Evolutionary conservation across 2,797 vertebrate species (phyloP).

Genomic region (Syngnathus acus): DNA sequence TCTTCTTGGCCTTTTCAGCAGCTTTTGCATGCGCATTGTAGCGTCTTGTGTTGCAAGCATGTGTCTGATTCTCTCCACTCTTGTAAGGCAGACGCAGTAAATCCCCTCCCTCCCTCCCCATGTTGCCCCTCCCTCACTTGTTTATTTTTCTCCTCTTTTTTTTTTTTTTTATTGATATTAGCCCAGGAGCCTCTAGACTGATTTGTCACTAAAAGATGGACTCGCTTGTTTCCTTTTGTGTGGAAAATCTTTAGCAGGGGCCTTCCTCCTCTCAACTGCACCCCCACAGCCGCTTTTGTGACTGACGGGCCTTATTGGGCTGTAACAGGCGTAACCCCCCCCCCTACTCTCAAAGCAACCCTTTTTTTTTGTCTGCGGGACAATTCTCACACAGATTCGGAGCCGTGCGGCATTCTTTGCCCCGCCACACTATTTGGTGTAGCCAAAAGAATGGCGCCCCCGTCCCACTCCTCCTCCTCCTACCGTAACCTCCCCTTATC

Average conservation of each 20-base stretch:
- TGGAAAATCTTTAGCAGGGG: constrained; percentile 88
- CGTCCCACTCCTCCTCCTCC: constrained; percentile 81
- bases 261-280: constrained; percentile 76
- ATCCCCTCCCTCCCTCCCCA: constrained; percentile 60
- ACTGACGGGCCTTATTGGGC: constrained; percentile 99
- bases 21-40: constrained; percentile 6
- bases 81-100: constrained; percentile 64
- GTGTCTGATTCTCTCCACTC: constrained; percentile 41
- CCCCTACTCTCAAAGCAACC: neutral
- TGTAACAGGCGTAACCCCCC: constrained; percentile 99
- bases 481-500: constrained; percentile 52
- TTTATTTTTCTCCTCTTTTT: constrained; percentile 82
- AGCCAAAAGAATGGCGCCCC: constrained; percentile 92
- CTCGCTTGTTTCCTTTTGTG: constrained; percentile 99
- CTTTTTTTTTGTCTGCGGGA: constrained; percentile 79
- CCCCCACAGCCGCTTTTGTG: constrained; percentile 88
- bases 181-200: constrained; percentile 87
- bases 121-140: constrained; percentile 55
- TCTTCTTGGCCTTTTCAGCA: constrained; percentile 5
- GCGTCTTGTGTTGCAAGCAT: constrained; percentile 31
- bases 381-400: constrained; percentile 98
- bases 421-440: constrained; percentile 90
- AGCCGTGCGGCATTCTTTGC: constrained; percentile 93
- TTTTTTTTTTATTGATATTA: constrained; percentile 73
- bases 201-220: constrained; percentile 98